Evolutionary conservation across 2,888 invertebrate species (phyloP).

Genomic region (Palloptera scutellata): DNA sequence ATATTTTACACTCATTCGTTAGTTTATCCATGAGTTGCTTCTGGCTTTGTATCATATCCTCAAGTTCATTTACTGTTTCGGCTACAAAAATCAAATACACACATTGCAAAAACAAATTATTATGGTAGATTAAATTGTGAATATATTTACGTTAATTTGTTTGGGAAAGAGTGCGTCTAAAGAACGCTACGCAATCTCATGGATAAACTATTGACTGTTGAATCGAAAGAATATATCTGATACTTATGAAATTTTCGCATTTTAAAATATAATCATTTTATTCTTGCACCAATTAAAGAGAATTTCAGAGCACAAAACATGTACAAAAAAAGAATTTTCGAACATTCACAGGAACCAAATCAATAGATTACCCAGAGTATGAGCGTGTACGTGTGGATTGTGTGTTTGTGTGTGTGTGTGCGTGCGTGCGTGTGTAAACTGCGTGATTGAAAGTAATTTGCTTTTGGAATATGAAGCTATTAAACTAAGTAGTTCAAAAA

Average conservation of each 20-base stretch:
- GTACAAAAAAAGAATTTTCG: slow-evolving; percentile 19
- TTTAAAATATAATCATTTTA: not conserved
- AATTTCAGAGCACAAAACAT: not conserved
- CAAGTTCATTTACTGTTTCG: slow-evolving; percentile 88
- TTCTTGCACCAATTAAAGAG: slow-evolving; percentile 12
- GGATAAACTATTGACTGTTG: slow-evolving; percentile 73
- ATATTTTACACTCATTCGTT: slow-evolving; percentile 86
- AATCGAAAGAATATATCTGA: slow-evolving; percentile 27
- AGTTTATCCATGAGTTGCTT: slow-evolving; percentile 93
- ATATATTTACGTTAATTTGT: slow-evolving; percentile 25
- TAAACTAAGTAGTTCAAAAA: too few species aligned
- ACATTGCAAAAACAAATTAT: slow-evolving; percentile 19
- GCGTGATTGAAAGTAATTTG: too few species aligned
- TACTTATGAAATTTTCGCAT: slow-evolving; percentile 41
- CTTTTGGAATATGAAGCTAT: too few species aligned
- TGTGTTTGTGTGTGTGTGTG: too few species aligned
- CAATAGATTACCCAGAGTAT: slow-evolving; percentile 65
- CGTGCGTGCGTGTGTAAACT: too few species aligned
- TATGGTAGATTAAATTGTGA: not conserved
- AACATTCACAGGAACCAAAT: slow-evolving; percentile 58
- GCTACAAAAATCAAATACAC: slow-evolving; percentile 69
- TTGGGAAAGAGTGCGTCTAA: slow-evolving; percentile 32
- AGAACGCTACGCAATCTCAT: slow-evolving; percentile 66
- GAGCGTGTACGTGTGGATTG: slow-evolving; percentile 23
- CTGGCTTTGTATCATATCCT: slow-evolving; percentile 89